These are phyloP conservation scores for Crossocerus cetratus DNA, from an alignment of 2,888 invertebrate genomes.

Conservation along the genomic window DNA sequence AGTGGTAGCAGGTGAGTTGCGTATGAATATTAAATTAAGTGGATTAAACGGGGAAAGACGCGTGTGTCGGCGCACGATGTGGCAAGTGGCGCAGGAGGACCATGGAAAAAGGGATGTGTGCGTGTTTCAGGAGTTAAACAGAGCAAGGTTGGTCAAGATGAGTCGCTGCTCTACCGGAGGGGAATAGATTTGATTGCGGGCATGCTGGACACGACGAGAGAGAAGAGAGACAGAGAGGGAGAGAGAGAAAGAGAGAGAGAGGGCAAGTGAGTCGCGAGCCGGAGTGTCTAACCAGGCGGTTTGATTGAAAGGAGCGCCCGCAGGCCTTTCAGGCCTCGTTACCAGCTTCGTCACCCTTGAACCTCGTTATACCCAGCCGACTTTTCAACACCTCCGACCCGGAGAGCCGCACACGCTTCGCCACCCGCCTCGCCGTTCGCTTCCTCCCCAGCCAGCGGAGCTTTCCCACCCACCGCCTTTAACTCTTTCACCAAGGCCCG, in stretches of 20 bases:
- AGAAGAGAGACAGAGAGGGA: no score
- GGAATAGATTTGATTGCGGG: neutral
- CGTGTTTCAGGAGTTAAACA: neutral
- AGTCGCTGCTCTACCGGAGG: neutral
- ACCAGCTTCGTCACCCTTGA: conserved; percentile 53
- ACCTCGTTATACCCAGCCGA: conserved; percentile 53
- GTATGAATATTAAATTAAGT: no score
- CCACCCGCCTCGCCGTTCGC: conserved; percentile 35
- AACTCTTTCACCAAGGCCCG: no score
- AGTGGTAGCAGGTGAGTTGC: no score
- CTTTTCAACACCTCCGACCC: conserved; percentile 54
- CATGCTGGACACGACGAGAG: neutral
- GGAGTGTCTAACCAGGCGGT: conserved; percentile 36
- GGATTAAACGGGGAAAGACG: no score
- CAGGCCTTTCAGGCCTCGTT: conserved; percentile 52
- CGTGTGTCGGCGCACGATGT: no score
- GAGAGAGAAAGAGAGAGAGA: no score
- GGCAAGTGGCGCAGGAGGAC: no score
- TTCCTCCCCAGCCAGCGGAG: conserved; percentile 42
- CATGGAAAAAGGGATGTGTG: no score
- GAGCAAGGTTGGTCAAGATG: neutral
- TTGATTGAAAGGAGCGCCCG: conserved; percentile 54
- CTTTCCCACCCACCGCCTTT: conserved; percentile 1
- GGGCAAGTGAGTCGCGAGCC: conserved; percentile 15
- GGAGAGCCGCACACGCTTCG: conserved; percentile 48